Conservation (phyloP, 1,140 invertebrate species). For the Drosophila sp. region DNA sequence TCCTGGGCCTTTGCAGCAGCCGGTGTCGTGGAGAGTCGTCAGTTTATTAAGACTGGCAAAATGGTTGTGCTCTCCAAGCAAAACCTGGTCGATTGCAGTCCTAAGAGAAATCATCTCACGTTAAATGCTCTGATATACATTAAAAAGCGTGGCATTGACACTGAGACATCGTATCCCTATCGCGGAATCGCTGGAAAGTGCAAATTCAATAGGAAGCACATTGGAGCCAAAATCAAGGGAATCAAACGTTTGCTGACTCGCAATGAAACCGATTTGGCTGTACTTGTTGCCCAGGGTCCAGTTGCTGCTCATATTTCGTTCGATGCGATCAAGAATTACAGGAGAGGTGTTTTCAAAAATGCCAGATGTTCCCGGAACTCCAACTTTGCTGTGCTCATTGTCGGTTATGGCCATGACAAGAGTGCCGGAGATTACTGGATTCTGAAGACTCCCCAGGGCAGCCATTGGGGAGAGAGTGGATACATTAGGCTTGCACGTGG, state of each 20-base stretch:
- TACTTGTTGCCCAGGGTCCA: slow-evolving; percentile 8
- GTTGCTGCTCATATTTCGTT: slow-evolving; percentile 20
- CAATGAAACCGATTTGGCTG: slow-evolving; percentile 8
- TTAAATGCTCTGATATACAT: background rate
- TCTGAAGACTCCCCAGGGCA: slow-evolving; percentile 20
- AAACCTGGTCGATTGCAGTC: slow-evolving; percentile 27
- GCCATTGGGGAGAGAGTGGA: slow-evolving; percentile 14
- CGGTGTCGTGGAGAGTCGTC: slow-evolving; percentile 22
- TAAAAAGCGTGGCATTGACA: slow-evolving; percentile 10
- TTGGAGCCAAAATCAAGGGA: slow-evolving; percentile 8
- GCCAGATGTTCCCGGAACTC: background rate
- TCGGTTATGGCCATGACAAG: slow-evolving; percentile 19
- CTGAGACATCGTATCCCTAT: slow-evolving; percentile 22
- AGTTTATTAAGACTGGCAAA: slow-evolving; percentile 2
- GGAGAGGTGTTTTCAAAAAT: slow-evolving; percentile 4
- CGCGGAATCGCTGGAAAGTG: slow-evolving; percentile 8
- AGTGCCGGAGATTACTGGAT: slow-evolving; percentile 24
- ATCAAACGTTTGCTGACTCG: background rate
- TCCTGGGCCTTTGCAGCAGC: slow-evolving; percentile 39
- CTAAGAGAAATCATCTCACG: background rate
- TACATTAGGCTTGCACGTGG: slow-evolving; percentile 30
- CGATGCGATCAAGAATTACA: background rate
- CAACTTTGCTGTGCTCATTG: slow-evolving; percentile 26
- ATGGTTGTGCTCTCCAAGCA: slow-evolving; percentile 23
- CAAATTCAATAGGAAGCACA: background rate